Evolutionary conservation across 2,888 invertebrate genomes (phyloP), one percentile per base, ranked within the genome.

Genomic region (Orthonevra nobilis): DNA sequence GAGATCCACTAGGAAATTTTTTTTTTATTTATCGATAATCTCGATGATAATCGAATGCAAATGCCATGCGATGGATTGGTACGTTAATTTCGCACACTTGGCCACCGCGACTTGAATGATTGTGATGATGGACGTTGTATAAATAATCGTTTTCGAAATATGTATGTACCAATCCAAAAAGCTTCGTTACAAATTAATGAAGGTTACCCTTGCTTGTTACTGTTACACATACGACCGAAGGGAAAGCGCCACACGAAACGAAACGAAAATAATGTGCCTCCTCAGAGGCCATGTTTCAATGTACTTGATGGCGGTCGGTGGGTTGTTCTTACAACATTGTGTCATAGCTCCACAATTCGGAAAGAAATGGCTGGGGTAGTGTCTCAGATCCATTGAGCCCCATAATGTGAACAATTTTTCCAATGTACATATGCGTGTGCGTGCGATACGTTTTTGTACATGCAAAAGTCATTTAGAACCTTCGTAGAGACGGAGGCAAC

Each of bases 41-140:
- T 54, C 26, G 44, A 54, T 23, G 54, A 48, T 69, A 70, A 75
- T 69, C 70, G 50, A 60, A 58, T 77, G 75, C 63, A 77, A 70
- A 58, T 77, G 60, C 19, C 52, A 52, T 46, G 40, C 44, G 58
- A n/a, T n/a, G n/a, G 26, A 77, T 64, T 63, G n/a, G n/a, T n/a
- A n/a, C n/a, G n/a, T 75, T 69, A 28, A 63, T 69, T 58, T 75
- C 36, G 69, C 56, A 28, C 40, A 14, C 50, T 46, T 17, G 30
- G 23, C 28, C 56, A 56, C 70, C 63, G 23, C 19, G 26, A 46
- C 15, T 48, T 54, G 54, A 54, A 54, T 48, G 34, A 40, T 58
- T 34, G 38, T 42, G 42, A 42, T 52, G 50, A 48, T 40, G 63
- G 14, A 14, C 32, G 42, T 26, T 52, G 52, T 52, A 52, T 64